Evolutionary conservation across 2,888 invertebrate species (phyloP), one percentile per base, ranked within the genome.

Genomic region (Urechis unicinctus): DNA sequence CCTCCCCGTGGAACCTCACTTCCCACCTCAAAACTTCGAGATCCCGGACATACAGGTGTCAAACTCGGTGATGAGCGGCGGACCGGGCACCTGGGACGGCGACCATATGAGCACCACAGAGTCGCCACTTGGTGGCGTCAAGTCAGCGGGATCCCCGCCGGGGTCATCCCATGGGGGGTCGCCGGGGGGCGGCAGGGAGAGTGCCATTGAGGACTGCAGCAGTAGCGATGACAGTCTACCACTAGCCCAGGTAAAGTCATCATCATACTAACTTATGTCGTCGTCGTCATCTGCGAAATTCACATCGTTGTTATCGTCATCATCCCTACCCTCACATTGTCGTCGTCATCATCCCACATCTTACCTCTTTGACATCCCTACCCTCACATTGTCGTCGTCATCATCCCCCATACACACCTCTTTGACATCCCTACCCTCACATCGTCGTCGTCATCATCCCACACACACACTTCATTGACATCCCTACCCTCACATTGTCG

Each of bases 141-240:
- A n/a, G n/a, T n/a, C n/a, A n/a, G n/a, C n/a, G n/a, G n/a, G n/a
- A n/a, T n/a, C n/a, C n/a, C n/a, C n/a, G n/a, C n/a, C n/a, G n/a
- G n/a, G n/a, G n/a, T n/a, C n/a, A n/a, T n/a, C n/a, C n/a, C n/a
- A n/a, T n/a, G n/a, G n/a, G n/a, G n/a, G n/a, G n/a, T n/a, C n/a
- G n/a, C n/a, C n/a, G n/a, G n/a, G n/a, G n/a, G 86, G 55, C 75
- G 82, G 69, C 82, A 84, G 73, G 80, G 85, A 79, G 50, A 90
- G 89, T 36, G 89, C 88, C 78, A n/a, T n/a, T n/a, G 90, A 90
- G 77, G 90, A 90, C 74, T 89, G 89, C 67, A 50, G 50, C 24
- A 50, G 53, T 48, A 53, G 54, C 43, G 90, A 91, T 87, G 82
- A 91, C 87, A 72, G 71, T 59, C 67, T 75, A 22, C 76, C 74